These are phyloP conservation scores for Microctonus aethiopoides DNA, from an alignment of 2,888 invertebrate genomes.

Conservation along the genomic window DNA sequence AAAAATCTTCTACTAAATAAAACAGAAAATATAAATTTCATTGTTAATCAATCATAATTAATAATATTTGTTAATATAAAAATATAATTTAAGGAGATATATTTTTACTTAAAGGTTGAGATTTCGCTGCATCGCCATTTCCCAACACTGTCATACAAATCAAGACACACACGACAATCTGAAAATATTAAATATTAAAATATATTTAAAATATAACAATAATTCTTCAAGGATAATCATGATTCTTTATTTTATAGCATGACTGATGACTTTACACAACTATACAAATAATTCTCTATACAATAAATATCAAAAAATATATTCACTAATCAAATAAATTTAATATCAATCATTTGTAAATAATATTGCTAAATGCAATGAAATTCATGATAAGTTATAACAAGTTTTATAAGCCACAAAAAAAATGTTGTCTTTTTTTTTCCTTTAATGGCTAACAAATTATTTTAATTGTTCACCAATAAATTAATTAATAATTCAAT, in stretches of 20 bases:
- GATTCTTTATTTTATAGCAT: neutral
- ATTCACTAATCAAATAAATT: neutral
- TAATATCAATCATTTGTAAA: neutral
- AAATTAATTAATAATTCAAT: neutral
- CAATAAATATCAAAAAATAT: neutral
- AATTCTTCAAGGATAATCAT: neutral
- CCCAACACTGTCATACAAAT: slow-evolving; percentile 30
- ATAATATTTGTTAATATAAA: neutral
- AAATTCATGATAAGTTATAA: slow-evolving; percentile 32
- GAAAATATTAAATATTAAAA: slow-evolving; percentile 21
- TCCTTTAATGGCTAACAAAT: neutral
- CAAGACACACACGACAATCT: slow-evolving; percentile 39
- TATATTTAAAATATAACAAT: neutral
- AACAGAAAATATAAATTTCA: neutral
- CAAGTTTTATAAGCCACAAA: slow-evolving; percentile 5
- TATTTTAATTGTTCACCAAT: neutral
- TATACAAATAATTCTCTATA: neutral
- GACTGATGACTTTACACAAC: neutral
- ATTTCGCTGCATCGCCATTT: slow-evolving; percentile 45
- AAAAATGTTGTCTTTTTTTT: slow-evolving; percentile 7
- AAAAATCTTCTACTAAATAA: slow-evolving; percentile 47
- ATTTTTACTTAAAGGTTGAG: slow-evolving; percentile 46
- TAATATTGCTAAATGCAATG: neutral
- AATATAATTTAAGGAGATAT: neutral
- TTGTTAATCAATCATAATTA: neutral